Conservation (phyloP, 2,797 vertebrate genomes). For the Aeoliscus strigatus region DNA sequence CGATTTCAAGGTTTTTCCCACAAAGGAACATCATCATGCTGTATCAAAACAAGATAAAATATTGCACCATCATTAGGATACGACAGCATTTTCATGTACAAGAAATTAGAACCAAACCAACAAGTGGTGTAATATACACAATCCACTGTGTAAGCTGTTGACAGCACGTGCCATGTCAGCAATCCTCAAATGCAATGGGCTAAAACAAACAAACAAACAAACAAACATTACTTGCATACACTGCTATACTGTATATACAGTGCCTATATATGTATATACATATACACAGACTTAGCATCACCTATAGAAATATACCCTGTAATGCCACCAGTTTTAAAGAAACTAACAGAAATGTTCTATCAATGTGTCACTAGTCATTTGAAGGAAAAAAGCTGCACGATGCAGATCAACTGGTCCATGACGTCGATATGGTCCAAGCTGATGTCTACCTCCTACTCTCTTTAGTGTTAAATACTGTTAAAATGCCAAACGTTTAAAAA, state of each 20-base stretch:
- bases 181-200: slow-evolving; percentile 65
- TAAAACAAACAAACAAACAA: slow-evolving; percentile 66
- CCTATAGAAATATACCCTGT: slow-evolving; percentile 76
- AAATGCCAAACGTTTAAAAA: slow-evolving; percentile 43
- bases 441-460: slow-evolving; percentile 36
- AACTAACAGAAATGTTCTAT: slow-evolving; percentile 55
- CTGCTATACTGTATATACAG: slow-evolving; percentile 65
- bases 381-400: slow-evolving; percentile 53
- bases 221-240: slow-evolving; percentile 73
- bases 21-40: slow-evolving; percentile 56
- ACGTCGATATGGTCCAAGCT: too few species aligned
- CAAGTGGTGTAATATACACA: slow-evolving; percentile 70
- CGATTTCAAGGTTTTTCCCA: slow-evolving; percentile 21
- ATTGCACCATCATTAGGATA: slow-evolving; percentile 79
- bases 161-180: slow-evolving; percentile 66
- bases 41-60: slow-evolving; percentile 75
- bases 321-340: slow-evolving; percentile 67
- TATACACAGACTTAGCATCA: slow-evolving; percentile 63
- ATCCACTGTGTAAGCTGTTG: slow-evolving; percentile 67
- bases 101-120: slow-evolving; percentile 61
- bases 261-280: slow-evolving; percentile 45
- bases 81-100: slow-evolving; percentile 72
- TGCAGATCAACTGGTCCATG: slow-evolving; percentile 69
- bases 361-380: slow-evolving; percentile 43
- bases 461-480: slow-evolving; percentile 59